Evolutionary conservation across 1,140 invertebrate genomes (phyloP).

Genomic region (Charaxes varanes): DNA sequence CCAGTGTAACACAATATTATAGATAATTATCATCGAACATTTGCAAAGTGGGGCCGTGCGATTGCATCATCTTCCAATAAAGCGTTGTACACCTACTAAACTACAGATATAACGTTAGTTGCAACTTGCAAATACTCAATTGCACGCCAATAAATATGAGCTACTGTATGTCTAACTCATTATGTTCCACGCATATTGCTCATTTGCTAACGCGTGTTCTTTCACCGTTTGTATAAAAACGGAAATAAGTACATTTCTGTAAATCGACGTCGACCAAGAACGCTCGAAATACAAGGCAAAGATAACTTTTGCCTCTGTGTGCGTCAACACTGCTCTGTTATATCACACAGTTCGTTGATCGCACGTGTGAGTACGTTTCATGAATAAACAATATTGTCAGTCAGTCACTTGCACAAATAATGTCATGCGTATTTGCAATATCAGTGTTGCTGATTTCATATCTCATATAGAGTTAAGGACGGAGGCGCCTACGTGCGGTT

Average conservation of each 20-base stretch:
- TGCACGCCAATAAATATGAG: conserved; percentile 3
- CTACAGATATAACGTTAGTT: conserved; percentile 3
- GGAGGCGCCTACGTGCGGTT: conserved; percentile 55
- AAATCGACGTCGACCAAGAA: background rate
- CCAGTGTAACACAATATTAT: background rate
- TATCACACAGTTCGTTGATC: conserved; percentile 35
- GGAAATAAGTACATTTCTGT: conserved; percentile 5
- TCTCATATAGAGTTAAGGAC: conserved; percentile 26
- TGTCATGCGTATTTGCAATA: conserved; percentile 32
- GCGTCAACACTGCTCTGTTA: conserved; percentile 21
- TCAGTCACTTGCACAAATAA: conserved; percentile 35
- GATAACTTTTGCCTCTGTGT: conserved; percentile 16
- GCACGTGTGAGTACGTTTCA: conserved; percentile 29
- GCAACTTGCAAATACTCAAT: conserved; percentile 7
- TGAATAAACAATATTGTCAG: conserved; percentile 33
- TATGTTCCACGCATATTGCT: conserved; percentile 3
- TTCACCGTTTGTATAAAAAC: conserved; percentile 1
- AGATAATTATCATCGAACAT: conserved; percentile 11
- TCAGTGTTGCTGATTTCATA: conserved; percentile 39
- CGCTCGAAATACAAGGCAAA: conserved; percentile 6
- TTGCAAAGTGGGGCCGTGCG: conserved; percentile 9
- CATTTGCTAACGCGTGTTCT: background rate
- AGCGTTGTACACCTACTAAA: conserved; percentile 15
- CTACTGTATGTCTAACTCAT: background rate
- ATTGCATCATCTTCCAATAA: conserved; percentile 48